Base-by-base conservation (phyloP, 2,888 invertebrate species). In the Cancer borealis region DNA sequence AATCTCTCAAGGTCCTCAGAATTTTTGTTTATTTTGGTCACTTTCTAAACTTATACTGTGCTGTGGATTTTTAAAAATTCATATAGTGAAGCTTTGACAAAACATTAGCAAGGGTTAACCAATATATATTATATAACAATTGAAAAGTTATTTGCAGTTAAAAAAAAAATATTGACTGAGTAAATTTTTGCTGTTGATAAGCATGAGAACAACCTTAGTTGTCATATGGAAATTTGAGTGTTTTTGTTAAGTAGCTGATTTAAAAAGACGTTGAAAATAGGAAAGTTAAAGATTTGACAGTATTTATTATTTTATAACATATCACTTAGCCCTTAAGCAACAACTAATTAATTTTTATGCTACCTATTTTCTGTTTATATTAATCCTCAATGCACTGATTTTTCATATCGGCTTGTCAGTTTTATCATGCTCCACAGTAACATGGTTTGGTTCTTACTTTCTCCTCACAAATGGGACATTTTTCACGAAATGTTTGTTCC, bases 251-350 rank as follows among this genome's bases (percentile, higher is more conserved):
- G 26, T 73, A 26, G 26, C 73, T n/a, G 1, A 8, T 73, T 73
- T 73, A 73, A 73, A 73, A 73, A 73, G 73, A 73, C n/a, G 54
- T 54, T 54, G 73, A 73, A 73, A 73, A 73, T 26, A 73, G 54
- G 54, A 54, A 73, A 73, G 89, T 89, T n/a, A 46, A 89, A 89
- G 54, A 89, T 89, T 14, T 89, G 26, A 54, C 54, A 47, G 54
- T 89, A 60, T 60, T 92, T 49, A 60, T 92, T 88, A 89, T 88
- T 54, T 93, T 90, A 54, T 87, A 60, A 93, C 93, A 93, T 93
- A 93, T 93, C 93, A 93, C 93, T 90, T 93, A 93, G 90, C 66
- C 88, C 12, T 73, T 93, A 93, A 93, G 93, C 89, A 54, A 90
- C 73, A 46, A 93, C n/a, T 73, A 26, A 73, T n/a, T 26, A 26